A percentile compares a stretch with the other conserved stretches of the same genome.
Evolutionary conservation across 2,113 vertebrate genomes (phyloP).

Genomic region (Equus przewalskii): DNA sequence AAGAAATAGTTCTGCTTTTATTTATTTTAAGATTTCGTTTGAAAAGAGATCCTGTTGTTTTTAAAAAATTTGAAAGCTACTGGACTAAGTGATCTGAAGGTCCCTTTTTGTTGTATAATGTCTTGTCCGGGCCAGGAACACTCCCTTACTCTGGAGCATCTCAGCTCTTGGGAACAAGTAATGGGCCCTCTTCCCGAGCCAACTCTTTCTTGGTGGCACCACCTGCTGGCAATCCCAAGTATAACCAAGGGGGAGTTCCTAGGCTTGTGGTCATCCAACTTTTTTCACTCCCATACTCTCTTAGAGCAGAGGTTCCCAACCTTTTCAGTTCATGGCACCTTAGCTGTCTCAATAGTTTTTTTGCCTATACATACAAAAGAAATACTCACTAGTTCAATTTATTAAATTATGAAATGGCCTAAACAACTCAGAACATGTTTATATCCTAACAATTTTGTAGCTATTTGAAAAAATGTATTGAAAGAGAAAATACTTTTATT

Average conservation of each 20-base stretch:
- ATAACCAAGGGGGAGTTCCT: background rate
- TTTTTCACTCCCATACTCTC: background rate
- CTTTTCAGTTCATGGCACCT: background rate
- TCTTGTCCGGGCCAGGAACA: background rate
- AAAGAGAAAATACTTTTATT: conserved; percentile 10
- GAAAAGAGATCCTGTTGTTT: background rate
- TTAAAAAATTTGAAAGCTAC: background rate
- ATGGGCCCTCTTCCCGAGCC: background rate
- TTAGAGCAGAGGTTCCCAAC: background rate
- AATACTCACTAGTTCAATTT: background rate
- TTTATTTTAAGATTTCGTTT: conserved; percentile 35
- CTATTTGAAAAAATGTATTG: background rate
- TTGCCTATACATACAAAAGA: background rate
- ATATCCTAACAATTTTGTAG: background rate
- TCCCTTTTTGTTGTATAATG: background rate
- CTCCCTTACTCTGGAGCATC: background rate
- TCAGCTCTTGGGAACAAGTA: background rate
- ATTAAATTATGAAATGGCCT: conserved; percentile 9
- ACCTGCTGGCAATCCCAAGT: conserved; percentile 29
- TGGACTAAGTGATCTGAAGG: background rate
- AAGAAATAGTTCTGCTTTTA: background rate
- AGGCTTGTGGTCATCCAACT: background rate
- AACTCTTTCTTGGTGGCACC: background rate
- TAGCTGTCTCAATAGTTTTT: background rate
- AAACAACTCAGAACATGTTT: background rate